Evolutionary conservation across 1,140 invertebrate genomes (phyloP).

Genomic region (Sycophila sp.): DNA sequence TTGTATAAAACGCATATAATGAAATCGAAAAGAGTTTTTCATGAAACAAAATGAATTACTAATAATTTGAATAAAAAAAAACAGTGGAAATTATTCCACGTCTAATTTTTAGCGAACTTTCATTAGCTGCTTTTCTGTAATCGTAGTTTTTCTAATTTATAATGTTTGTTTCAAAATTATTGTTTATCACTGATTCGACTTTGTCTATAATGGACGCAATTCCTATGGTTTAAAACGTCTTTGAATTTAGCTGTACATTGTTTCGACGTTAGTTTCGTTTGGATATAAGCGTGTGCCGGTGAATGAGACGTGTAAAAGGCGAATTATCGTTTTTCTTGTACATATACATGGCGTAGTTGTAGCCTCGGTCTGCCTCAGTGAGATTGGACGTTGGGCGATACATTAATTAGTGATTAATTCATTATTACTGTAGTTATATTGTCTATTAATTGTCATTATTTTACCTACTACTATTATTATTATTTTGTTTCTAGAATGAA

Average conservation of each 20-base stretch:
- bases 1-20: too few relatives aligned
- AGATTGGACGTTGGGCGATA: neutral
- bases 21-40: too few relatives aligned
- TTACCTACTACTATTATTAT: neutral
- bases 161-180: too few relatives aligned
- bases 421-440: conserved; percentile 18
- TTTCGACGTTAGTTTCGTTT: conserved; percentile 10
- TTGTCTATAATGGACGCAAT: too few relatives aligned
- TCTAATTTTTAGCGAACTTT: too few relatives aligned
- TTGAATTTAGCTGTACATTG: neutral
- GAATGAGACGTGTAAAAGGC: neutral
- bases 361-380: too few relatives aligned
- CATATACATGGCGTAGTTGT: too few relatives aligned
- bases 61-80: neutral
- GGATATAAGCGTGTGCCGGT: conserved; percentile 1
- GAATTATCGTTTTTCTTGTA: neutral
- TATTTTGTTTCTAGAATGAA: neutral
- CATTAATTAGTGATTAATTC: neutral
- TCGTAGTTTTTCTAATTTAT: too few relatives aligned
- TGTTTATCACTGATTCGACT: too few relatives aligned
- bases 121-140: too few relatives aligned
- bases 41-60: too few relatives aligned
- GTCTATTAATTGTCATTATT: neutral
- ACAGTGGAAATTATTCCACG: neutral
- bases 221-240: too few relatives aligned